These are phyloP conservation scores for Tetropium fuscum DNA, from an alignment of 2,888 invertebrate species.

Conservation along the genomic window DNA sequence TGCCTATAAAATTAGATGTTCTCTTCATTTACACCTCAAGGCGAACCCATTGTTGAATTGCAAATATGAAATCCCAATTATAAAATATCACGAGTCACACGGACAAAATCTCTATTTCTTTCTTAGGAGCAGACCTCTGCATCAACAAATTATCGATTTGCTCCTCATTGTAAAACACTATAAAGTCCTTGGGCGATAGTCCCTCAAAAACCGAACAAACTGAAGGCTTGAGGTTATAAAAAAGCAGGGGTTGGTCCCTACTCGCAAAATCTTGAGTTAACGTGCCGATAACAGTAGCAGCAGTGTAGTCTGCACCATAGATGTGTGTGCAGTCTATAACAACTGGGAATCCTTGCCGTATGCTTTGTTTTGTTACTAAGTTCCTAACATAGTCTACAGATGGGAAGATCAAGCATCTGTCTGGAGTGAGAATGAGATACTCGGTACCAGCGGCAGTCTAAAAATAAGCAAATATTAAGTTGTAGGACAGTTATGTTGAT, in stretches of 20 bases:
- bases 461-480: slow-evolving; percentile 48
- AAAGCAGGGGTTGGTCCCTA: slow-evolving; percentile 80
- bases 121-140: slow-evolving; percentile 20
- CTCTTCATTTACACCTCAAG: too few species aligned
- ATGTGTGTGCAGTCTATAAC: slow-evolving; percentile 91
- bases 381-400: slow-evolving; percentile 90
- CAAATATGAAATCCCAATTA: too few species aligned
- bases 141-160: slow-evolving; percentile 77
- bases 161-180: slow-evolving; percentile 81
- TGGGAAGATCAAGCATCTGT: slow-evolving; percentile 90
- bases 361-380: slow-evolving; percentile 84
- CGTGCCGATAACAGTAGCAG: slow-evolving; percentile 83
- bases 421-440: slow-evolving; percentile 87
- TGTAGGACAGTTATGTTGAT: too few species aligned
- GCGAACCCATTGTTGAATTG: too few species aligned
- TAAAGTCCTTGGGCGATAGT: slow-evolving; percentile 79
- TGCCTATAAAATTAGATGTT: background rate
- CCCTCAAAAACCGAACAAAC: slow-evolving; percentile 86
- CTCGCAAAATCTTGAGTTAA: slow-evolving; percentile 80
- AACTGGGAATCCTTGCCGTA: slow-evolving; percentile 77
- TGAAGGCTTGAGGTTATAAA: slow-evolving; percentile 88
- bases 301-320: slow-evolving; percentile 89
- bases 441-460: slow-evolving; percentile 78
- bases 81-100: too few species aligned
- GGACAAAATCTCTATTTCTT: slow-evolving; percentile 27